Percentiles rank a stretch among this genome's conserved stretches.
These are phyloP conservation scores for Geothlypis trichas DNA, from an alignment of 2,113 vertebrate species.

Conservation along the genomic window DNA sequence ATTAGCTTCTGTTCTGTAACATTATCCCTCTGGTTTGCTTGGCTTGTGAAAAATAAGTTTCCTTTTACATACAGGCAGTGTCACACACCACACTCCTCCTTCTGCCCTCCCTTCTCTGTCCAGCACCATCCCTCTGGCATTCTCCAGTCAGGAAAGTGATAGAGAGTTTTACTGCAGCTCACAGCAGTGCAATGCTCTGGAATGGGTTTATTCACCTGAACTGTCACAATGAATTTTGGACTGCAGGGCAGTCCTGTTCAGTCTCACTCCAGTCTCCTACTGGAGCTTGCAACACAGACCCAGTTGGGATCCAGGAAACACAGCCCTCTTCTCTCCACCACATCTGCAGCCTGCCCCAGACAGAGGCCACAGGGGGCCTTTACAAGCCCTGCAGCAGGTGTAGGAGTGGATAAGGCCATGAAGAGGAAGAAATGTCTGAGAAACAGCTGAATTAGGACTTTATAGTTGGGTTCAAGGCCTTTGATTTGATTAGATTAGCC, in stretches of 20 bases:
- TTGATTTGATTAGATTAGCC: slow-evolving; percentile 22
- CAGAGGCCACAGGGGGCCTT: not conserved
- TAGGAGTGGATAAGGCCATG: not conserved
- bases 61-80: not conserved
- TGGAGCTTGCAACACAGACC: not conserved
- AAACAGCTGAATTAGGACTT: not conserved
- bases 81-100: not conserved
- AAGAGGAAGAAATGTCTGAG: not conserved
- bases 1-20: not conserved
- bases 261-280: not conserved
- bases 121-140: not conserved
- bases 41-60: not conserved
- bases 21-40: not conserved
- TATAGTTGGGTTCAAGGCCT: not conserved
- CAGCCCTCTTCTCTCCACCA: not conserved
- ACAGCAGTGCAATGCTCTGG: not conserved
- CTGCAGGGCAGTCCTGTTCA: not conserved
- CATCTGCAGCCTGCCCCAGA: not conserved
- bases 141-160: not conserved
- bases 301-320: not conserved
- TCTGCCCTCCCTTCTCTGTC: not conserved
- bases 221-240: not conserved
- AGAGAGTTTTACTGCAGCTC: not conserved
- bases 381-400: not conserved
- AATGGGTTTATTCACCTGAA: not conserved